These are phyloP conservation scores for Podarcis lilfordi DNA, from an alignment of 2,797 vertebrate species.

Conservation along the genomic window DNA sequence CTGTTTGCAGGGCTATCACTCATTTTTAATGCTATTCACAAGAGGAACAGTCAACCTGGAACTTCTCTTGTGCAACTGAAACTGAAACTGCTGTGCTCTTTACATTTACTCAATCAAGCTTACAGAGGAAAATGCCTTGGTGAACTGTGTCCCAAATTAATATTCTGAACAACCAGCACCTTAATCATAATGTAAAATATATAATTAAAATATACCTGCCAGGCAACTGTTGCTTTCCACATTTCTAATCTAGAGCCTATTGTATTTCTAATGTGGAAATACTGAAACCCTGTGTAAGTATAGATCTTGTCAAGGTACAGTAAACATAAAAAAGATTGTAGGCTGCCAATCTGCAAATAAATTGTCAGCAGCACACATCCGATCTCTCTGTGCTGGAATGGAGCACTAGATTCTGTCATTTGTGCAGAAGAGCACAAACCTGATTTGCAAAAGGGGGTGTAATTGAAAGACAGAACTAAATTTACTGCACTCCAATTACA, in stretches of 20 bases:
- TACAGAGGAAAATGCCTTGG: not conserved
- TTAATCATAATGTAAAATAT: not conserved
- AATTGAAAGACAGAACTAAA: not conserved
- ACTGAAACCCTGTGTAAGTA: not conserved
- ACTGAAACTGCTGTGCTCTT: not conserved
- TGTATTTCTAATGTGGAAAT: not conserved
- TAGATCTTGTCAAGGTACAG: not conserved
- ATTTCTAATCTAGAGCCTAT: not conserved
- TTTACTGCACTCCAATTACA: not conserved
- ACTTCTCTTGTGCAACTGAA: not conserved
- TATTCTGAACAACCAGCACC: not conserved
- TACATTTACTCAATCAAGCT: not conserved
- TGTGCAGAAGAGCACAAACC: not conserved
- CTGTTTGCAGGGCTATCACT: not conserved
- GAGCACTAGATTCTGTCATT: not conserved
- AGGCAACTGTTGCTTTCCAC: not conserved
- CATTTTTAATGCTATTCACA: not conserved
- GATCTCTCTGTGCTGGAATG: not conserved
- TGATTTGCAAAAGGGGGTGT: fast-evolving
- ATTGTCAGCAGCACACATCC: not conserved
- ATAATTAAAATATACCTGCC: not conserved
- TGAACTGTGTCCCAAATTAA: not conserved
- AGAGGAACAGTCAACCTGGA: not conserved
- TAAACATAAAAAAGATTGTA: constrained; percentile 40
- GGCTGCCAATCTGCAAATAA: constrained; percentile 5